Evolutionary conservation across 2,797 vertebrate species (phyloP).

Genomic region (Siniperca undulata): DNA sequence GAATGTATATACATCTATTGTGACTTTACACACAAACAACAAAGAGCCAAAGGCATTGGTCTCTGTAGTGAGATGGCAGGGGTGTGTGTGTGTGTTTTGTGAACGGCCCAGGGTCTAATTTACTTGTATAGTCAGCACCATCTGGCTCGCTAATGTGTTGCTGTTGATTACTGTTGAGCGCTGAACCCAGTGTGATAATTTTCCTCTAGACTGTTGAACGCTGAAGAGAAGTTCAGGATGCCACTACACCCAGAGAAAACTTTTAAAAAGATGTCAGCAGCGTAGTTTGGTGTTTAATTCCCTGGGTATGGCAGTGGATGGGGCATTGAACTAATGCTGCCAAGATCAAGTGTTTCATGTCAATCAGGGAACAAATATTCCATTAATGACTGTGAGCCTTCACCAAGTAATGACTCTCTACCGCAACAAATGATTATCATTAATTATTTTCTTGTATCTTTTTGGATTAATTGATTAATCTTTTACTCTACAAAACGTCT

Average conservation of each 20-base stretch:
- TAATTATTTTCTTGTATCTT: not conserved
- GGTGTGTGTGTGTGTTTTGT: conserved; percentile 9
- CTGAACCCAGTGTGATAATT: conserved; percentile 57
- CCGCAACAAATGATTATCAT: not conserved
- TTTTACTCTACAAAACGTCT: no score
- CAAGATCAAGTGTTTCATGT: not conserved
- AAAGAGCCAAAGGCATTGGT: not conserved
- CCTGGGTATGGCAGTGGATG: no score
- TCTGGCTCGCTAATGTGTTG: conserved; percentile 74
- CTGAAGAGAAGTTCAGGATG: conserved; percentile 47
- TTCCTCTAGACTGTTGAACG: conserved; percentile 56
- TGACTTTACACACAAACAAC: conserved; percentile 25
- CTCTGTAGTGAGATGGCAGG: conserved; percentile 21
- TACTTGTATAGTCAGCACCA: conserved; percentile 68
- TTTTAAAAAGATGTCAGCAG: conserved; percentile 21
- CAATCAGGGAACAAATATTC: not conserved
- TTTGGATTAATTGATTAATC: not conserved
- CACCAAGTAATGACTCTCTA: not conserved
- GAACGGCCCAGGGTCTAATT: conserved; percentile 52
- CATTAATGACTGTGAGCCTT: not conserved
- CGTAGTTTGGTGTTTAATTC: not conserved
- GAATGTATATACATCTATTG: conserved; percentile 6
- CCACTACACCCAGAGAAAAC: conserved; percentile 6
- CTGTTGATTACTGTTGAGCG: conserved; percentile 73
- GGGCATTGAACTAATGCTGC: not conserved